Percentiles rank a stretch among this genome's conserved stretches.
These are phyloP conservation scores for Agriopis marginaria DNA, from an alignment of 2,888 invertebrate species.

Conservation along the genomic window DNA sequence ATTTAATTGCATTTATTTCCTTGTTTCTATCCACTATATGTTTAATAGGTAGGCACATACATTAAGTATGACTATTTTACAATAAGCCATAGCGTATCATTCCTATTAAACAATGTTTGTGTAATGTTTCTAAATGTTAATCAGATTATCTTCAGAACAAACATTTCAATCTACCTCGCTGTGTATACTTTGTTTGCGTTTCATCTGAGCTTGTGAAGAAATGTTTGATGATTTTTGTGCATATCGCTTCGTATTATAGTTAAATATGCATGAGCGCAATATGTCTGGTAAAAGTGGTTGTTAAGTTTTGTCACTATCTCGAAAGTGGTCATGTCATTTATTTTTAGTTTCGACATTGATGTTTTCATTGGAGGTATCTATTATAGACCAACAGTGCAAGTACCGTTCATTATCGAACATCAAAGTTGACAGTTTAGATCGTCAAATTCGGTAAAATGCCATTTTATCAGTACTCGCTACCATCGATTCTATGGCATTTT, in stretches of 20 bases:
- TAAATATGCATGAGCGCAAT: constrained; percentile 57
- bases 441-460: no score
- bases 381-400: no score
- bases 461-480: no score
- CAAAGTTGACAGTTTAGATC: no score
- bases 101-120: constrained; percentile 50
- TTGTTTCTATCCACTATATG: constrained; percentile 22
- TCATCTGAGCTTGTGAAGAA: constrained; percentile 50
- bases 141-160: constrained; percentile 56
- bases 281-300: constrained; percentile 25
- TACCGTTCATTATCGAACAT: no score
- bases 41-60: constrained; percentile 38
- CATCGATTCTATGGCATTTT: no score
- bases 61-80: constrained; percentile 43
- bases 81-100: constrained; percentile 51
- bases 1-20: constrained; percentile 19
- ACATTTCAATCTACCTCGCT: constrained; percentile 74
- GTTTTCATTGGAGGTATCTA: no score
- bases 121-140: constrained; percentile 41
- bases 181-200: constrained; percentile 63
- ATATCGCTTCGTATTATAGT: constrained; percentile 48
- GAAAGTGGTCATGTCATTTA: neutral
- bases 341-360: no score
- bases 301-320: constrained; percentile 12
- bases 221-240: constrained; percentile 50